Conservation (phyloP, 2,888 invertebrate species). For the Eumacrocentrus americanus region DNA sequence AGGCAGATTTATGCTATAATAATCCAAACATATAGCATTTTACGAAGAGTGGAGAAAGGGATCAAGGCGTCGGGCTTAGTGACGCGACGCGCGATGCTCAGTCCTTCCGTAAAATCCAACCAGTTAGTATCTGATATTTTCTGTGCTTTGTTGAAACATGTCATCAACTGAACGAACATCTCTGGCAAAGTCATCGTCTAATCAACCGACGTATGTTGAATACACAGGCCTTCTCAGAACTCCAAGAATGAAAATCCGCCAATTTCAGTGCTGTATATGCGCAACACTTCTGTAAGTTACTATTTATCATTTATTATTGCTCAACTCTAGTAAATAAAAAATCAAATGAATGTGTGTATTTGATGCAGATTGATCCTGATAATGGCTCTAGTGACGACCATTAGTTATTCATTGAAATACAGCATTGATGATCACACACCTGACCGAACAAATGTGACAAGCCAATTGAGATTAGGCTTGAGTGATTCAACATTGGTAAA, state of each 20-base stretch:
- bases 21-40: no score
- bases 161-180: conserved; percentile 64
- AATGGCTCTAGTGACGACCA: conserved; percentile 64
- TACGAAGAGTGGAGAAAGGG: not conserved
- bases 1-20: no score
- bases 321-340: no score
- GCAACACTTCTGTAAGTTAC: conserved; percentile 75
- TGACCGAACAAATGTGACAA: conserved; percentile 43
- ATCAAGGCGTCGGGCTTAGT: not conserved
- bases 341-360: no score
- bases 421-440: conserved; percentile 37
- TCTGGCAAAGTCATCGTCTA: conserved; percentile 55
- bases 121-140: not conserved
- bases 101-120: conserved; percentile 7
- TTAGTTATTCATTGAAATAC: conserved; percentile 63
- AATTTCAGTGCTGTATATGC: conserved; percentile 76
- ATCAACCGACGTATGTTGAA: conserved; percentile 63
- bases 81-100: conserved; percentile 1
- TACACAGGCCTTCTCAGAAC: conserved; percentile 62
- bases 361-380: conserved; percentile 63
- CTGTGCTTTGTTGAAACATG: conserved; percentile 34
- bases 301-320: no score
- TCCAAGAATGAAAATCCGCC: conserved; percentile 61
- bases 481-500: not conserved
- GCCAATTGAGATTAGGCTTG: conserved; percentile 34